phyloP scores from a whole-genome alignment of 1,140 invertebrate genomes.

The Anastrepha obliqua region DNA sequence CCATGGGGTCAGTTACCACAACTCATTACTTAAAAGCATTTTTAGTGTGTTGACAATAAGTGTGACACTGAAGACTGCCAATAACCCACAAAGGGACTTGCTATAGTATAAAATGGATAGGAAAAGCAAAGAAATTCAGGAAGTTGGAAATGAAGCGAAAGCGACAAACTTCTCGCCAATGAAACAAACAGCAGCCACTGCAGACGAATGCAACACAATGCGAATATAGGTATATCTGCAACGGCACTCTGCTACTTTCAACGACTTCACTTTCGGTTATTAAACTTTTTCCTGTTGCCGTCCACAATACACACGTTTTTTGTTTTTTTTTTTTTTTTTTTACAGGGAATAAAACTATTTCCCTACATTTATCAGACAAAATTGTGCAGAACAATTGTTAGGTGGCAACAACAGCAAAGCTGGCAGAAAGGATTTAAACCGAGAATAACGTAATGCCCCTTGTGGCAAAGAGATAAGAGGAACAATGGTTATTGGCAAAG shows the following conservation, averaged over 20 bases:
- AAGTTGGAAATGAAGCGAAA: slow-evolving; percentile 14
- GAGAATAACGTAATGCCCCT: background rate
- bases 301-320: background rate
- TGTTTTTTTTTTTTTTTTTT: background rate
- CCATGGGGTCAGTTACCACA: background rate
- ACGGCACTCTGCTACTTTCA: background rate
- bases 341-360: slow-evolving; percentile 4
- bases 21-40: slow-evolving; percentile 36
- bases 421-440: slow-evolving; percentile 5
- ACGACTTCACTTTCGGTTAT: slow-evolving; percentile 52
- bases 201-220: background rate
- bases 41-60: slow-evolving; percentile 41
- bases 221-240: background rate
- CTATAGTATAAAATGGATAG: no score
- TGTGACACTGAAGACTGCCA: background rate
- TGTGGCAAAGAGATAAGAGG: slow-evolving; percentile 23
- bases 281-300: slow-evolving; percentile 44
- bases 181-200: background rate
- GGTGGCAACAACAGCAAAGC: background rate
- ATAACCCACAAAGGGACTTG: slow-evolving; percentile 45
- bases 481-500: slow-evolving; percentile 40
- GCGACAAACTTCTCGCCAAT: slow-evolving; percentile 30
- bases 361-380: slow-evolving; percentile 39
- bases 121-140: background rate
- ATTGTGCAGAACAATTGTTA: slow-evolving; percentile 13